Evolutionary conservation across 2,888 invertebrate species (phyloP).

Genomic region (Lamellibrachia columna): DNA sequence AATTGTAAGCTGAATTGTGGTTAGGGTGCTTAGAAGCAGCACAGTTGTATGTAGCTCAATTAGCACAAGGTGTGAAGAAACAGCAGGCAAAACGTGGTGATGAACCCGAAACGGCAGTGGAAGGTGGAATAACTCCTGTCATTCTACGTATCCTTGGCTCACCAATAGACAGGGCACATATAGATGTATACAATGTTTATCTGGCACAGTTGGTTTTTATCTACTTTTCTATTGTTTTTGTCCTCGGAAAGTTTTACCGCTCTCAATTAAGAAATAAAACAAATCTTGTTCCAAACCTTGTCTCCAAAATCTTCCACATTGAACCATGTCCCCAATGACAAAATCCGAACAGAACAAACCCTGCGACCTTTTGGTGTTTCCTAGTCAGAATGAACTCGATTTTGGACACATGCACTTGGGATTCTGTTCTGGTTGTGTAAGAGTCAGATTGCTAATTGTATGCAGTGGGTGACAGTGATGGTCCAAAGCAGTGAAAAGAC

Average conservation of each 20-base stretch:
- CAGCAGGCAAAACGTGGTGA: neutral
- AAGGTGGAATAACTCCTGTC: neutral
- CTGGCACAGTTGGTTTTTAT: neutral
- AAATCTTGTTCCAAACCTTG: neutral
- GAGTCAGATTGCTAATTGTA: conserved; percentile 10
- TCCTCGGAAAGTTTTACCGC: neutral
- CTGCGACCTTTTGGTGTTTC: neutral
- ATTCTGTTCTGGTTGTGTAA: neutral
- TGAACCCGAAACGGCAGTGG: neutral
- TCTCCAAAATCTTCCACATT: neutral
- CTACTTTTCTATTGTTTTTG: neutral
- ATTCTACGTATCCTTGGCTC: neutral
- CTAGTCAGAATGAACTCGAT: neutral
- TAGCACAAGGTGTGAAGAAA: neutral
- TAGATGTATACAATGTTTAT: neutral
- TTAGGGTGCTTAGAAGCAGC: neutral
- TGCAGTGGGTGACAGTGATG: neutral
- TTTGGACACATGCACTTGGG: neutral
- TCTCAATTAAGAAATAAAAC: neutral
- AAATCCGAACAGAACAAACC: neutral
- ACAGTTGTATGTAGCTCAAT: neutral
- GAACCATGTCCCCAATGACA: neutral
- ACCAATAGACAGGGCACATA: neutral
- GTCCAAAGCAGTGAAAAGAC: neutral
- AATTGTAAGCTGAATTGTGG: neutral